These are phyloP conservation scores for Chloropsis cyanopogon DNA, from an alignment of 2,113 vertebrate species.

Conservation along the genomic window DNA sequence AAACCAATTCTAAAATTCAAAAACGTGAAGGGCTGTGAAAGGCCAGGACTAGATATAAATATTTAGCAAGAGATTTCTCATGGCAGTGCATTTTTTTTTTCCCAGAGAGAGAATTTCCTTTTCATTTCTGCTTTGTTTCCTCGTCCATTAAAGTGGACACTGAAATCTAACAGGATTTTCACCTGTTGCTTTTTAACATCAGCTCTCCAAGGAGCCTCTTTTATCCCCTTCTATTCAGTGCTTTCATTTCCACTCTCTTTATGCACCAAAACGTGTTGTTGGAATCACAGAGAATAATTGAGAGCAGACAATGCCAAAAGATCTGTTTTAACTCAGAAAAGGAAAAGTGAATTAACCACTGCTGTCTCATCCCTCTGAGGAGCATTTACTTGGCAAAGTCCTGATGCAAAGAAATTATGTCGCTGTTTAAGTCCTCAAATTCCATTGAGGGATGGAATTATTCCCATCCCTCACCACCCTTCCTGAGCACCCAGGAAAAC, in stretches of 20 bases:
- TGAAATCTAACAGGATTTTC: constrained; percentile 2
- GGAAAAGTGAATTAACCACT: not conserved
- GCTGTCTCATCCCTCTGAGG: not conserved
- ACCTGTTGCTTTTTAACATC: not conserved
- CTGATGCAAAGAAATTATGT: not conserved
- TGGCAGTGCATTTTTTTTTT: not conserved
- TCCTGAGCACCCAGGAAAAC: not conserved
- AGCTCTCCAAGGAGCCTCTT: constrained; percentile 1
- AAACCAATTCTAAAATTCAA: not conserved
- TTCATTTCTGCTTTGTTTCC: constrained; percentile 18
- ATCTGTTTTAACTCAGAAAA: not conserved
- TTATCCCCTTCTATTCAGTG: not conserved
- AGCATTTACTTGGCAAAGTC: not conserved
- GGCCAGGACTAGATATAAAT: not conserved
- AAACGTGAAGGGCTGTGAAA: not conserved
- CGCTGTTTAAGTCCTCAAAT: not conserved
- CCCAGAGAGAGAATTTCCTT: not conserved
- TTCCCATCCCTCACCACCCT: not conserved
- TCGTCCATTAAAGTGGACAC: not conserved
- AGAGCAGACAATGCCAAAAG: not conserved
- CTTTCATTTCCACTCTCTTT: not conserved
- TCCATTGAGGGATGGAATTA: not conserved
- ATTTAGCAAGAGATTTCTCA: not conserved
- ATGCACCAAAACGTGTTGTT: not conserved
- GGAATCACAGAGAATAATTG: not conserved